phyloP scores from a whole-genome alignment of 2,797 vertebrate species.

The Pampus argenteus region DNA sequence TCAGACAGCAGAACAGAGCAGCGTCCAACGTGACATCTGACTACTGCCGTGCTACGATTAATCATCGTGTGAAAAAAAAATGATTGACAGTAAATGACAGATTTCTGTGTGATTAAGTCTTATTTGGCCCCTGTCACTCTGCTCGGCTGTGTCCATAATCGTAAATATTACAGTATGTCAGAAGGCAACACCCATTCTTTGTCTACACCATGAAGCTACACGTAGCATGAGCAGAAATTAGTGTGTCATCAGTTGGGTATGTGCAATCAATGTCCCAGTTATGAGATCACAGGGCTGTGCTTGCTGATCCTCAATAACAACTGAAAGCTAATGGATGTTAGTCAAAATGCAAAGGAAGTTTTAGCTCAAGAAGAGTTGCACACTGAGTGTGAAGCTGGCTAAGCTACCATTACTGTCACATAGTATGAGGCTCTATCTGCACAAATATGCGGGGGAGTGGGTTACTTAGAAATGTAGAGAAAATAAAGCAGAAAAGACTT shows the following conservation, averaged over 20 bases:
- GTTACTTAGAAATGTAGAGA: slow-evolving; percentile 46
- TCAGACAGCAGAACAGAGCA: slow-evolving; percentile 22
- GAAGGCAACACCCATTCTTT: slow-evolving; percentile 77
- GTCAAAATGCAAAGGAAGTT: slow-evolving; percentile 55
- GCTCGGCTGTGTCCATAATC: slow-evolving; percentile 48
- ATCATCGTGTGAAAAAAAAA: slow-evolving; percentile 44
- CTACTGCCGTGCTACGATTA: slow-evolving; percentile 33
- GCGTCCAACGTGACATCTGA: slow-evolving; percentile 29
- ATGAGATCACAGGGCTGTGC: slow-evolving; percentile 82
- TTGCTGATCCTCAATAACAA: slow-evolving; percentile 74
- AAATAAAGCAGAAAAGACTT: slow-evolving; percentile 69
- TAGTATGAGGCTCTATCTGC: slow-evolving; percentile 48
- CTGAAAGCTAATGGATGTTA: slow-evolving; percentile 65
- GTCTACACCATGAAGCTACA: slow-evolving; percentile 63
- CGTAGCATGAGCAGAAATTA: slow-evolving; percentile 71
- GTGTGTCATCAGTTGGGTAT: slow-evolving; percentile 82
- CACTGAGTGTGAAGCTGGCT: slow-evolving; percentile 49
- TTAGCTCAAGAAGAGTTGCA: slow-evolving; percentile 52
- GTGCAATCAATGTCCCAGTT: slow-evolving; percentile 76
- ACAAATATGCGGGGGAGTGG: slow-evolving; percentile 33
- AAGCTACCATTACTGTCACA: slow-evolving; percentile 67
- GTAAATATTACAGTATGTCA: slow-evolving; percentile 75
- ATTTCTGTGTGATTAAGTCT: slow-evolving; percentile 51
- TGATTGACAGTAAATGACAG: slow-evolving; percentile 63
- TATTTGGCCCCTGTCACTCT: slow-evolving; percentile 43